Evolutionary conservation across 2,797 vertebrate species (phyloP).

Genomic region (Lepus townsendii): DNA sequence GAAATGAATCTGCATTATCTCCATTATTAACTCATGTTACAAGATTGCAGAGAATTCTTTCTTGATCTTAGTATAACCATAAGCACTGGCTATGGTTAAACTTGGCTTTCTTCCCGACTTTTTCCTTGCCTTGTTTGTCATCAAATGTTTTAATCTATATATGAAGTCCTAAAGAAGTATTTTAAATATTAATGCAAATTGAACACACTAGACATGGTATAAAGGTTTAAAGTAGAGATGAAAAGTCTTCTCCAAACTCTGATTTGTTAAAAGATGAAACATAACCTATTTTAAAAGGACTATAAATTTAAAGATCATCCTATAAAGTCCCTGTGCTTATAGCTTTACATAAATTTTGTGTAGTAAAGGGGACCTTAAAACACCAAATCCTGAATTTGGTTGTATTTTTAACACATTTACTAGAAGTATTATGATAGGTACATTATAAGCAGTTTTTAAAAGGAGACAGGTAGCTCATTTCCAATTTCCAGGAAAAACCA

Average conservation of each 20-base stretch:
- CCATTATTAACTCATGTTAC: not conserved
- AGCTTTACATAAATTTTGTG: not conserved
- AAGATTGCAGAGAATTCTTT: conserved; percentile 68
- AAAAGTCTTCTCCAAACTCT: not conserved
- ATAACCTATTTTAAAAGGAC: not conserved
- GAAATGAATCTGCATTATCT: conserved; percentile 70
- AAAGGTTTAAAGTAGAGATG: conserved; percentile 16
- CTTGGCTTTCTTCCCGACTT: conserved; percentile 59
- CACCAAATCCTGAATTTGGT: not conserved
- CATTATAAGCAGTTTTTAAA: not conserved
- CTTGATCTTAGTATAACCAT: conserved; percentile 62
- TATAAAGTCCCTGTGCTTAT: not conserved
- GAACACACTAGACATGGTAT: not conserved
- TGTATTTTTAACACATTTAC: conserved; percentile 46
- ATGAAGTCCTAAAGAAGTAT: conserved; percentile 58
- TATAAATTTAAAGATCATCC: not conserved
- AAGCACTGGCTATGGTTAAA: conserved; percentile 62
- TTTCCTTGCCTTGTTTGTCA: conserved; percentile 64
- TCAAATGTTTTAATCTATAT: conserved; percentile 48
- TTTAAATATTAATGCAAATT: conserved; percentile 37
- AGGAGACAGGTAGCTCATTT: conserved; percentile 10
- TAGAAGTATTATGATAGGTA: not conserved
- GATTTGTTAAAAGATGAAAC: not conserved
- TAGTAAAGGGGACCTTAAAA: not conserved
- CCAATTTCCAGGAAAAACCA: not conserved